Percentiles rank a stretch among this genome's conserved stretches.
These are phyloP conservation scores for Abscondita cerata DNA, from an alignment of 2,888 invertebrate genomes.

Conservation along the genomic window DNA sequence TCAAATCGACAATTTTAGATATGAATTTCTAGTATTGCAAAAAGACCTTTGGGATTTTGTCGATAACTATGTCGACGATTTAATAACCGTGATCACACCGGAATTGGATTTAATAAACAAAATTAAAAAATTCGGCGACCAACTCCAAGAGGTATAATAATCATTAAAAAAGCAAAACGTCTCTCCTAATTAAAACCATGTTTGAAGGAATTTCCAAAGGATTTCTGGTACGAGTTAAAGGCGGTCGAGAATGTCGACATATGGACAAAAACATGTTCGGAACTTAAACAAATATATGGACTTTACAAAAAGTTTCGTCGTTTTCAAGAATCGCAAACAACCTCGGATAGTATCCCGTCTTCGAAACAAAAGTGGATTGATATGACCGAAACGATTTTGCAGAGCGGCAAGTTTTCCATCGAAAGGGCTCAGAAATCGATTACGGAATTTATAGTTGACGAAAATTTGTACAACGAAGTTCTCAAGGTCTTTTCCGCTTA, in stretches of 20 bases:
- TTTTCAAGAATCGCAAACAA: constrained; percentile 61
- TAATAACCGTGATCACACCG: constrained; percentile 43
- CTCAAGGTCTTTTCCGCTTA: constrained; percentile 63
- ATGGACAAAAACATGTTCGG: constrained; percentile 69
- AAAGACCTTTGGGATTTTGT: constrained; percentile 56
- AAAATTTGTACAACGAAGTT: constrained; percentile 70
- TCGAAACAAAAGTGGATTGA: constrained; percentile 66
- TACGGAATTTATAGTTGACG: constrained; percentile 66
- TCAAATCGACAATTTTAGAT: constrained; percentile 66
- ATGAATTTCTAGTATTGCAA: constrained; percentile 67
- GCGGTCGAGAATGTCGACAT: constrained; percentile 63
- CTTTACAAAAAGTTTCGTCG: constrained; percentile 72
- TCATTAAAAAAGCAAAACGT: not conserved
- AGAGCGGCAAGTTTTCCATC: constrained; percentile 68
- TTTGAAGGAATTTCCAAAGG: constrained; percentile 44
- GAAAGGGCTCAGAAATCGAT: constrained; percentile 66
- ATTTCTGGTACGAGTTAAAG: constrained; percentile 43
- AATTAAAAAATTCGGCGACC: constrained; percentile 65
- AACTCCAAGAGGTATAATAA: constrained; percentile 56
- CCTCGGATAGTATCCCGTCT: constrained; percentile 52
- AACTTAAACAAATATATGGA: constrained; percentile 68
- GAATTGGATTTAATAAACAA: constrained; percentile 66
- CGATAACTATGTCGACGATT: constrained; percentile 40
- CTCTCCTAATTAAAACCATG: not conserved
- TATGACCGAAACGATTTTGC: constrained; percentile 69